Evolutionary conservation across 2,113 vertebrate species (phyloP), one percentile per base, ranked within the genome.

Genomic region (Pelusios castaneus): DNA sequence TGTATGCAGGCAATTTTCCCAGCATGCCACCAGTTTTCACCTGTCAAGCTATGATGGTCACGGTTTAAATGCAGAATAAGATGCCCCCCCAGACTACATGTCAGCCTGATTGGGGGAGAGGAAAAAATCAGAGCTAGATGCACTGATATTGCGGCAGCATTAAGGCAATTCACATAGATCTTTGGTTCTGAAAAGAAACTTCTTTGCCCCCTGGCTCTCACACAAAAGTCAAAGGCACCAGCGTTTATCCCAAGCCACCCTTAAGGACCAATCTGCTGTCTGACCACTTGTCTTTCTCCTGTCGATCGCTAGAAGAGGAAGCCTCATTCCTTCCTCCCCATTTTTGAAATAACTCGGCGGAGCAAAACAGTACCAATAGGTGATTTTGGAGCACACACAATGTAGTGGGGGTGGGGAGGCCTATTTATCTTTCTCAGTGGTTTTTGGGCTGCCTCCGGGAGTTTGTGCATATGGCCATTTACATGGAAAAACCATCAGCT

Each of bases 11-110:
- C 21, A 4, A 0, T 89, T 77, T 86, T 49, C 45, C 21, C 88
- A 84, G 78, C 24, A 12, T 10, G 63, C 3, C 25, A 77, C 56
- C 79, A 16, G 0, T 52, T 52, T 77, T 14, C 49, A 58, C 41
- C 0, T 0, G 2, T 13, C 1, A 1, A 51, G 78, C 34, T 2
- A 38, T 0, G 2, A 27, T 38, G 47, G 22, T 0, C 8, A 16
- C 27, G 4, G 70, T 21, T 8, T 1, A 16, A 0, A 4, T 56
- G 7, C 51, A 31, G 87, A 47, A 45, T 47, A 21, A 3, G 77
- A 49, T 0, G 0, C 38, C 5, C 27, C 45, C 78, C 2, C 6
- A 2, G 22, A 0, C 38, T 31, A 34, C 83, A 25, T 70, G 19
- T 27, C 91, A 29, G 2, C 43, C 47, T 0, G 1, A 6, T n/a